These are phyloP conservation scores for Pollenia griseotomentosa DNA, from an alignment of 2,888 invertebrate genomes.

Conservation along the genomic window DNA sequence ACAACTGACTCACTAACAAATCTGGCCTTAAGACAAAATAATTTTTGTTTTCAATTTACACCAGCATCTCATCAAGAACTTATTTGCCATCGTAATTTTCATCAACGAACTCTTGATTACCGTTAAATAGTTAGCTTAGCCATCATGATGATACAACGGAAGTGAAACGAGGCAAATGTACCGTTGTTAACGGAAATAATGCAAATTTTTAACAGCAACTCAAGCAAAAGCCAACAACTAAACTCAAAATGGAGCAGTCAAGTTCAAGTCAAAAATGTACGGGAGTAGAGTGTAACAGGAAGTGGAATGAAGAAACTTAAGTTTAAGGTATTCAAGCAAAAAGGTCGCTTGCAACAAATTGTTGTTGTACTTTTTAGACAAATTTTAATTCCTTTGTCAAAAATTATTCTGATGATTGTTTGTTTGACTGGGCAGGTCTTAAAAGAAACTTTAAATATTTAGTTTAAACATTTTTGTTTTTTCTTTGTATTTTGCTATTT, in stretches of 20 bases:
- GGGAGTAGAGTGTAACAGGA: neutral
- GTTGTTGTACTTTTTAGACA: conserved; percentile 40
- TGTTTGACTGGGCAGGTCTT: conserved; percentile 52
- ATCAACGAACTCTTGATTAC: conserved; percentile 47
- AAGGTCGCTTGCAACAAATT: conserved; percentile 37
- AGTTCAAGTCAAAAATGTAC: neutral
- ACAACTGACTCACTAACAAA: conserved; percentile 21
- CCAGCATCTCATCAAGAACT: conserved; percentile 31
- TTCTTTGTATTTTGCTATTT: conserved; percentile 66
- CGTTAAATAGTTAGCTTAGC: conserved; percentile 40
- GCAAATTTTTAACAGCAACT: conserved; percentile 53
- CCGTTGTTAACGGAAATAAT: conserved; percentile 65
- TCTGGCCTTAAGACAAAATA: conserved; percentile 50
- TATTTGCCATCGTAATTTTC: conserved; percentile 15
- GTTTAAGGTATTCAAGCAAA: conserved; percentile 44
- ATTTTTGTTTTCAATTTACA: conserved; percentile 38
- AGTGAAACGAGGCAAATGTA: conserved; percentile 39
- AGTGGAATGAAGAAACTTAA: conserved; percentile 2
- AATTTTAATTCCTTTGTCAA: conserved; percentile 67
- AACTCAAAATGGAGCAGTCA: conserved; percentile 1
- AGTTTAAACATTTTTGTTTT: conserved; percentile 62
- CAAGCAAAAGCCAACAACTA: conserved; percentile 36
- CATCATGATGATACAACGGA: conserved; percentile 52
- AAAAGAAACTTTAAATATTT: conserved; percentile 71
- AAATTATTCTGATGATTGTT: conserved; percentile 51